phyloP scores from a whole-genome alignment of 1,140 invertebrate genomes.

The Meteorus sp. region DNA sequence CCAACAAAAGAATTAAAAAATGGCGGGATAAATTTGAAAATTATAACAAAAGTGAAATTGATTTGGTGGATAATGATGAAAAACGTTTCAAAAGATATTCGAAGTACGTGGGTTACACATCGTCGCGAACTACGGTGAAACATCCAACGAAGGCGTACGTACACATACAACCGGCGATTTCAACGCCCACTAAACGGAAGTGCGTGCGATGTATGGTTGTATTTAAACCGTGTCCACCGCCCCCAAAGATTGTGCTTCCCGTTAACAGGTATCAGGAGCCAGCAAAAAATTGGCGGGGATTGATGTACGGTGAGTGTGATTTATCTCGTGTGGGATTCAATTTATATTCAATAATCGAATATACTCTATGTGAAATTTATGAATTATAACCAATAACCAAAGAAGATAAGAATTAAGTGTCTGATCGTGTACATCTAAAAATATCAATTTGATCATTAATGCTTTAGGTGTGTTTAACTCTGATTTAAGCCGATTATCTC shows the following conservation, averaged over 20 bases:
- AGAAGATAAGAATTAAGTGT: too few relatives aligned
- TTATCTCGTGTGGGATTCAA: background rate
- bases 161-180: slow-evolving; percentile 45
- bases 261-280: slow-evolving; percentile 43
- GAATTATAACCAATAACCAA: too few relatives aligned
- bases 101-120: slow-evolving; percentile 22
- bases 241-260: slow-evolving; percentile 39
- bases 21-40: too few relatives aligned
- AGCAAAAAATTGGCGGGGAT: slow-evolving; percentile 41
- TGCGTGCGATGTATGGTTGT: slow-evolving; percentile 50
- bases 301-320: slow-evolving; percentile 50
- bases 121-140: slow-evolving; percentile 24
- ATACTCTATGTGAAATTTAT: background rate
- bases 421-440: too few relatives aligned
- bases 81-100: slow-evolving; percentile 25
- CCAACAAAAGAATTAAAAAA: too few relatives aligned
- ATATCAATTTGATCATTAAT: too few relatives aligned
- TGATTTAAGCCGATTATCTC: too few relatives aligned
- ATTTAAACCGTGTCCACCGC: slow-evolving; percentile 48
- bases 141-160: slow-evolving; percentile 50
- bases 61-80: slow-evolving; percentile 6
- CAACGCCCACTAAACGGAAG: slow-evolving; percentile 41
- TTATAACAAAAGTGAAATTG: too few relatives aligned
- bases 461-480: too few relatives aligned
- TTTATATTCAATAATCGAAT: background rate